These are phyloP conservation scores for Otus sunia DNA, from an alignment of 2,113 vertebrate genomes.

Conservation along the genomic window DNA sequence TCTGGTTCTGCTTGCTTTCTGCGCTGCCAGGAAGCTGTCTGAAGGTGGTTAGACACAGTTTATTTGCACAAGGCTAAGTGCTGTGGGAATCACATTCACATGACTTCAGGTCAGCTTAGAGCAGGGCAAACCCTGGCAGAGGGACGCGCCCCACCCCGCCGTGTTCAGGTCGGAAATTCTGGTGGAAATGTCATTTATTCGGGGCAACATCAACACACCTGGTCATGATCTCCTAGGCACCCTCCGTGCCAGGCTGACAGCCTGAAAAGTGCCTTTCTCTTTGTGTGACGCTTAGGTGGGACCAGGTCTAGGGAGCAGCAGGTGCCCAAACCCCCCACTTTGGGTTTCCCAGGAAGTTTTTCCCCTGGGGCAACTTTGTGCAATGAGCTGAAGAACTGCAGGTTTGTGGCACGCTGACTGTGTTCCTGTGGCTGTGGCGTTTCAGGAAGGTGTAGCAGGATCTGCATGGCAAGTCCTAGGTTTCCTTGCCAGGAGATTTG, in stretches of 20 bases:
- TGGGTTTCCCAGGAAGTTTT: background rate
- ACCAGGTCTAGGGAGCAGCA: background rate
- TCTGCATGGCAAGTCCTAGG: background rate
- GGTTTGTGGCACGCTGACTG: rapidly evolving
- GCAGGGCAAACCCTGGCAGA: background rate
- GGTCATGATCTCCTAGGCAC: too few relatives aligned
- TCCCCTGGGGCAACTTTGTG: background rate
- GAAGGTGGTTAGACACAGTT: background rate
- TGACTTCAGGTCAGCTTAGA: background rate
- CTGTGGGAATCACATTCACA: background rate
- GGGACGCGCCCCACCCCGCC: rapidly evolving
- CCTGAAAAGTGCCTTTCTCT: background rate
- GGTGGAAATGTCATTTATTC: background rate
- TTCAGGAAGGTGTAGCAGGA: background rate
- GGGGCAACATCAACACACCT: background rate
- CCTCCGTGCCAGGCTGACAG: background rate
- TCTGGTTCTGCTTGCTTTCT: background rate
- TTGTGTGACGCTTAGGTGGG: background rate
- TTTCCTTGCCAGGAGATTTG: background rate
- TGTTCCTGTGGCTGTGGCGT: rapidly evolving
- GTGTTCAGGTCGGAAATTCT: background rate
- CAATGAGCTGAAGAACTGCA: background rate
- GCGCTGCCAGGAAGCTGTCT: background rate
- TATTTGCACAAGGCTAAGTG: constrained; percentile 23
- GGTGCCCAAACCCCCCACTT: background rate